Evolutionary conservation across 2,113 vertebrate species (phyloP), one percentile per base, ranked within the genome.

Genomic region (Bombycilla garrulus): DNA sequence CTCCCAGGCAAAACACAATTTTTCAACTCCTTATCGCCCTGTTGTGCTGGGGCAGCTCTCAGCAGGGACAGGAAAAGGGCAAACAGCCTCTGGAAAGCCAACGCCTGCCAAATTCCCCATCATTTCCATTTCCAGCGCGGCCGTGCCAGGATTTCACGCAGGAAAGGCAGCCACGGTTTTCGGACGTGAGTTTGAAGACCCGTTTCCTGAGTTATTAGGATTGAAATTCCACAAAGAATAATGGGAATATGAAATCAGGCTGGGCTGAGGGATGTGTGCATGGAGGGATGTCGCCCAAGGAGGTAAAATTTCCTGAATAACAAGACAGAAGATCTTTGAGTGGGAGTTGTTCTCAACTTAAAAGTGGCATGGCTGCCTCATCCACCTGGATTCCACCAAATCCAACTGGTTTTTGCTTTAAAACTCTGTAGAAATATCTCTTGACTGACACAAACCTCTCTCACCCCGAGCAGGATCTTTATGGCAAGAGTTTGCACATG

Each of bases 161-260:
- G 90, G 70, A 84, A 92, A 92, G 60, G 26, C 38, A 74, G 69
- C 67, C 35, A 8, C 1, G 5, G 72, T 35, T 94, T 58, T 74
- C 7, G 1, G 83, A 96, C 13, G 72, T 94, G 96, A 96, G 80
- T 21, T 94, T 97, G 95, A 96, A 94, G 92, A 73, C 86, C 86
- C 86, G 48, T 94, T 97, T 97, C 95, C 96, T 97, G 96, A 94
- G 80, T 92, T 81, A 81, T 78, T 88, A 86, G 91, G 82, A 66
- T 60, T 56, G 86, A 90, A 93, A 88, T 95, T 92, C 92, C 94
- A 33, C 56, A 15, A 36, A 28, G 74, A 86, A 56, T 73, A 93
- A 78, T 65, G 18, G 60, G 70, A 81, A 66, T 74, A 58, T 60
- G 51, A 81, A 92, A 78, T 28, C 33, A 4, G 42, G 22, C 47